Conservation (phyloP, 30 jellyfish, hydroid and myxozoan genomes). For the Kudoa iwatai region DNA sequence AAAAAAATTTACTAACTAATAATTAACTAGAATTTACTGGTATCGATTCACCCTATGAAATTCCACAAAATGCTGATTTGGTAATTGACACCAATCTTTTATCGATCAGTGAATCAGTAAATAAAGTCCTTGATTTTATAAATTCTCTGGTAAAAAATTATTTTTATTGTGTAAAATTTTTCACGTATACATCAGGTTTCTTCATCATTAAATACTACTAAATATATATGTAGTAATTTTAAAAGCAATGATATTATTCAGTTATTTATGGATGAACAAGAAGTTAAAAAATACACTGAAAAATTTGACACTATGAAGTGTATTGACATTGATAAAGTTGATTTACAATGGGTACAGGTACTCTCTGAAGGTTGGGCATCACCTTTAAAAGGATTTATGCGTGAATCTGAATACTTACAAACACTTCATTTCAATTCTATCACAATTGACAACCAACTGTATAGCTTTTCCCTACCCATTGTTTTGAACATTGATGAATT, state of each 20-base stretch:
- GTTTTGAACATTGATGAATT: neutral
- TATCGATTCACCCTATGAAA: constrained; percentile 39
- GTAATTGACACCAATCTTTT: constrained; percentile 23
- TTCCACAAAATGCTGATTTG: constrained; percentile 17
- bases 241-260: no score
- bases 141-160: no score
- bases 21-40: constrained; percentile 32
- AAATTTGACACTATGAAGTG: no score
- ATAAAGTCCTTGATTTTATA: constrained; percentile 1
- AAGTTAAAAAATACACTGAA: no score
- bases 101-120: constrained; percentile 44
- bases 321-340: no score
- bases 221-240: no score
- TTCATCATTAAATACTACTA: no score
- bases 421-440: constrained; percentile 42
- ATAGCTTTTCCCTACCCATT: neutral
- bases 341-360: constrained; percentile 87
- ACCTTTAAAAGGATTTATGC: constrained; percentile 73
- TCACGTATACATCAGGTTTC: no score
- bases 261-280: no score
- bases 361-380: constrained; percentile 98
- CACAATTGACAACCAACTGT: neutral
- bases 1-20: neutral
- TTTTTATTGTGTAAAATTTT: no score
- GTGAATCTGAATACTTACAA: constrained; percentile 53